These are phyloP conservation scores for Strigops habroptila DNA, from an alignment of 2,113 vertebrate species.

Conservation along the genomic window DNA sequence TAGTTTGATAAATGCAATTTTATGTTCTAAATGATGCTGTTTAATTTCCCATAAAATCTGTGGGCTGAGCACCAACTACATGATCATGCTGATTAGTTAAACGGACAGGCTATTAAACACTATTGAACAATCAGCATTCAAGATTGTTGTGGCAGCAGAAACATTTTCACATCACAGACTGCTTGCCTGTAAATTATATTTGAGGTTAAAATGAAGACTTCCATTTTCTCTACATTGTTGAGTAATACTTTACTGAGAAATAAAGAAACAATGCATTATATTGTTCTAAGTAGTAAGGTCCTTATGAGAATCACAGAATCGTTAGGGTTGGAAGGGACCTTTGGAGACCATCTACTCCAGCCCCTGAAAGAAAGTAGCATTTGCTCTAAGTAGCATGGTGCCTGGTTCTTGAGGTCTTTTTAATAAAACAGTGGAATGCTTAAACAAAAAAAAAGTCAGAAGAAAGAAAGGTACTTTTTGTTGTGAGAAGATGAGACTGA, in stretches of 20 bases:
- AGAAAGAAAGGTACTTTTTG: not conserved
- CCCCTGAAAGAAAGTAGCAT: not conserved
- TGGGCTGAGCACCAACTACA: not conserved
- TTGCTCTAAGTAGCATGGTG: not conserved
- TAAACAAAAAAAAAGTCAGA: not conserved
- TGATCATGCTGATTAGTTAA: not conserved
- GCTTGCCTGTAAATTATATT: not conserved
- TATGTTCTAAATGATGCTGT: not conserved
- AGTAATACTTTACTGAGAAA: not conserved
- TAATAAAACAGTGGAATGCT: not conserved
- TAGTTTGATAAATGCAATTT: not conserved
- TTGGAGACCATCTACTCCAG: not conserved
- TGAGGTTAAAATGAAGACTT: not conserved
- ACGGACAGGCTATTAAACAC: not conserved
- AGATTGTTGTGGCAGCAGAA: not conserved
- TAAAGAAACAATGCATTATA: not conserved
- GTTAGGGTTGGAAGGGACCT: not conserved
- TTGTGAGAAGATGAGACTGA: not conserved
- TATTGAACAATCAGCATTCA: not conserved
- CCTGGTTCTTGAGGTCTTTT: not conserved
- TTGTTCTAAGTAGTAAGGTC: not conserved
- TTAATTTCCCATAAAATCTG: not conserved
- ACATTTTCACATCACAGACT: not conserved
- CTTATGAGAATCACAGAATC: not conserved
- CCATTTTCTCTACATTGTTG: not conserved